These are phyloP conservation scores for Sarcophaga bullata DNA, from an alignment of 1,140 invertebrate genomes.

Conservation along the genomic window DNA sequence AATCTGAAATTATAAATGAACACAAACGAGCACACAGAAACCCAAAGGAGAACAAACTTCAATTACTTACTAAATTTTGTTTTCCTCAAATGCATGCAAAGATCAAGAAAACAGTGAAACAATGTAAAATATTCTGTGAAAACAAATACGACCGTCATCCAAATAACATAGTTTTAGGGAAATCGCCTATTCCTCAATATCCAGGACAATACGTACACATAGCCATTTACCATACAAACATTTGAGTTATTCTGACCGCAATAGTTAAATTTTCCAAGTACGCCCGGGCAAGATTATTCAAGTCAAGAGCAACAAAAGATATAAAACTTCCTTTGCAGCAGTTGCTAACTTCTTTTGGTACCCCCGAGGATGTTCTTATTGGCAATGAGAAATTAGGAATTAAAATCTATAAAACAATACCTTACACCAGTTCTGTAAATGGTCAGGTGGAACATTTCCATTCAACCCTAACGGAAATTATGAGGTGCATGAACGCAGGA, in stretches of 20 bases:
- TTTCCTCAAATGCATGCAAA: too few species aligned
- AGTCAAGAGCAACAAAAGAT: conserved; percentile 35
- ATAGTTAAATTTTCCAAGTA: conserved; percentile 29
- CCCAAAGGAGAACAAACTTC: too few species aligned
- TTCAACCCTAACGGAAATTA: too few species aligned
- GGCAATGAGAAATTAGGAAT: conserved; percentile 50
- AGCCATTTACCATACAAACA: too few species aligned
- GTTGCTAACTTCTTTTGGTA: conserved; percentile 44
- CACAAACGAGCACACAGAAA: conserved; percentile 45
- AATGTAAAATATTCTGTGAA: too few species aligned
- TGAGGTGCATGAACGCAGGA: too few species aligned
- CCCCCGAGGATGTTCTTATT: conserved; percentile 47
- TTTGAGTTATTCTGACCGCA: conserved; percentile 11
- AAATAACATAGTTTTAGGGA: conserved; percentile 30
- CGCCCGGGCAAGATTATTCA: not conserved
- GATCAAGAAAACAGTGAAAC: conserved; percentile 38
- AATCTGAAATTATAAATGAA: conserved; percentile 31
- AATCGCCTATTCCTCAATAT: conserved; percentile 44
- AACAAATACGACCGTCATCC: conserved; percentile 48
- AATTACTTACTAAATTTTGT: conserved; percentile 45
- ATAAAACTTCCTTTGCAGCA: conserved; percentile 33
- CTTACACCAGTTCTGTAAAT: too few species aligned
- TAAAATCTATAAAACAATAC: too few species aligned
- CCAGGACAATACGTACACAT: too few species aligned
- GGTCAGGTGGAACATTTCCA: too few species aligned